A percentile compares a stretch with the other conserved stretches of the same genome.
Evolutionary conservation across 2,888 invertebrate genomes (phyloP).

Genomic region (Lasioglossum malachurum): DNA sequence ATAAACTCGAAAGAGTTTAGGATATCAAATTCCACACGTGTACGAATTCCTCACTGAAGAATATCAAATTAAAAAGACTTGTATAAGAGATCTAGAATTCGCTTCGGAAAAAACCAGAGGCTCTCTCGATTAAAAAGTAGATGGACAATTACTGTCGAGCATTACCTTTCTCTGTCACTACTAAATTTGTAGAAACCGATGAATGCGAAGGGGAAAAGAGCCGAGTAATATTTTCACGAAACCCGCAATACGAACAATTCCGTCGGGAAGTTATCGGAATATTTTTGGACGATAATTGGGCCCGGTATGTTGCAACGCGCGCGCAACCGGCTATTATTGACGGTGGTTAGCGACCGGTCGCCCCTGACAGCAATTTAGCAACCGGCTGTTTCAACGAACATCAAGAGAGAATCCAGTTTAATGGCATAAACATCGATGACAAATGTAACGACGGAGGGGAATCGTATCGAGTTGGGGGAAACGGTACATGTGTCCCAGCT

Average conservation of each 20-base stretch:
- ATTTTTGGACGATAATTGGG: neutral
- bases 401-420: neutral
- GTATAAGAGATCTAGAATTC: constrained; percentile 91
- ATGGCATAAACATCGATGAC: constrained; percentile 13
- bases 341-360: neutral
- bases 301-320: neutral
- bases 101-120: constrained; percentile 89
- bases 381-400: neutral
- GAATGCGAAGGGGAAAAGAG: neutral
- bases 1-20: constrained; percentile 93
- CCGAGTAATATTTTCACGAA: neutral
- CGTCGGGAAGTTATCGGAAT: neutral
- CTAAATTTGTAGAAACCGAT: constrained; percentile 16
- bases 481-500: constrained; percentile 9
- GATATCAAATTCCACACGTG: constrained; percentile 92
- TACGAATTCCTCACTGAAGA: constrained; percentile 87
- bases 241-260: neutral
- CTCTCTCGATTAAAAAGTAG: constrained; percentile 44
- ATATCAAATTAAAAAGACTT: constrained; percentile 91
- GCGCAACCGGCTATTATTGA: neutral
- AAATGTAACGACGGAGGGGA: constrained; percentile 7
- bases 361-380: neutral
- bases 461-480: neutral
- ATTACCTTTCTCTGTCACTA: neutral
- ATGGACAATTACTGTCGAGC: neutral